A percentile compares a stretch with the other conserved stretches of the same genome.
Conservation (phyloP, 2,113 vertebrate species). For the Salvator merianae region DNA sequence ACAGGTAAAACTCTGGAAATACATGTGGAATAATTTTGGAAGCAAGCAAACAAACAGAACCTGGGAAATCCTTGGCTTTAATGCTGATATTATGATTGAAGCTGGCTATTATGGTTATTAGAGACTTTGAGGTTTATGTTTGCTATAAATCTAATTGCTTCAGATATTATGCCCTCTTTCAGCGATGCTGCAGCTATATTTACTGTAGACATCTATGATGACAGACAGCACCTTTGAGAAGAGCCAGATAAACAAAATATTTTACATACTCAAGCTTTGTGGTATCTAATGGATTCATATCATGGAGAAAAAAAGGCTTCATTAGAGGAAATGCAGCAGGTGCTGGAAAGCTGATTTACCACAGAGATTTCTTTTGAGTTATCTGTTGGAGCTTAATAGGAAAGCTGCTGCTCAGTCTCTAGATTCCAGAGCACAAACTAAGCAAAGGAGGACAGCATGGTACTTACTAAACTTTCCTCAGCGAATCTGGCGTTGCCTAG, state of each 20-base stretch:
- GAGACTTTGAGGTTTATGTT: constrained; percentile 51
- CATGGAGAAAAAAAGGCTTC: constrained; percentile 52
- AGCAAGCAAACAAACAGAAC: constrained; percentile 37
- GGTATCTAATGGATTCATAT: constrained; percentile 57
- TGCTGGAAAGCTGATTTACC: constrained; percentile 54
- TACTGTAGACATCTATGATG: constrained; percentile 50
- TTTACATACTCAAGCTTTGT: constrained; percentile 60
- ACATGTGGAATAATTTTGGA: constrained; percentile 53
- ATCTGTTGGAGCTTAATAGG: constrained; percentile 18
- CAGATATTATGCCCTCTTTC: constrained; percentile 38
- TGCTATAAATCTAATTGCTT: constrained; percentile 57
- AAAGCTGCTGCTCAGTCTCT: background rate
- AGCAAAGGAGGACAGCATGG: constrained; percentile 4
- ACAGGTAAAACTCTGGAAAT: constrained; percentile 44
- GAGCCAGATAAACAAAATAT: constrained; percentile 63
- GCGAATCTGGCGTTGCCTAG: constrained; percentile 15
- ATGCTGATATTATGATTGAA: constrained; percentile 43
- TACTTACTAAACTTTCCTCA: background rate
- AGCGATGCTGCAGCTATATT: constrained; percentile 52
- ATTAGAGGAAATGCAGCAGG: constrained; percentile 55
- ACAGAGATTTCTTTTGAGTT: constrained; percentile 49
- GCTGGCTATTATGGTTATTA: constrained; percentile 63
- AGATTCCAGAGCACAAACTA: constrained; percentile 29
- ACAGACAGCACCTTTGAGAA: constrained; percentile 63
- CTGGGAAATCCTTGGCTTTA: constrained; percentile 56